These are phyloP conservation scores for Bucorvus abyssinicus DNA, from an alignment of 2,797 vertebrate species.

Conservation along the genomic window DNA sequence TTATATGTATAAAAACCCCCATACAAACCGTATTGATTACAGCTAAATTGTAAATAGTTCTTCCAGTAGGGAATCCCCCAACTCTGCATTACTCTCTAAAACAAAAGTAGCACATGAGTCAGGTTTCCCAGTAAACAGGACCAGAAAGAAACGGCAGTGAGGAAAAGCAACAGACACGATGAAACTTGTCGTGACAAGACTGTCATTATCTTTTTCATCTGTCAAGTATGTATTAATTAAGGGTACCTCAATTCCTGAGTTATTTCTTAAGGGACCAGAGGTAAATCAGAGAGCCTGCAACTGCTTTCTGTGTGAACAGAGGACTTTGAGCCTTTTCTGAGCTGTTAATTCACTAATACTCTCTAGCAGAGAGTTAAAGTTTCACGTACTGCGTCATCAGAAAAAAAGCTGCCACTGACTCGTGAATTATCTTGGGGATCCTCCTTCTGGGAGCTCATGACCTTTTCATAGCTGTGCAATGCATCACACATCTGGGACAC, in stretches of 20 bases:
- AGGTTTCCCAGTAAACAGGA: constrained; percentile 22
- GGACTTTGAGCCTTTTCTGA: not conserved
- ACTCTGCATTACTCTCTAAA: not conserved
- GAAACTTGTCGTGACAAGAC: not conserved
- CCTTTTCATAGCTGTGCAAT: not conserved
- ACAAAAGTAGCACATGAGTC: constrained; percentile 34
- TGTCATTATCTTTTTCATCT: not conserved
- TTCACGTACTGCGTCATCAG: not conserved
- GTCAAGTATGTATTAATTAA: not conserved
- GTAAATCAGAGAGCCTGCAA: not conserved
- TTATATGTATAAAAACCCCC: not conserved
- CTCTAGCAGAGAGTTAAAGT: not conserved
- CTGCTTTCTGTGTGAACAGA: not conserved
- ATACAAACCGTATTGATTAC: not conserved
- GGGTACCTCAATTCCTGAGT: not conserved
- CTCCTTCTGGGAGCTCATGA: not conserved
- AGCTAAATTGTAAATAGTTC: not conserved
- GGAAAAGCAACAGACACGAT: not conserved
- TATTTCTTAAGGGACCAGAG: not conserved
- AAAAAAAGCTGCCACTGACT: not conserved
- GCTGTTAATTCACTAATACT: not conserved
- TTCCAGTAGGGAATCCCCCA: constrained; percentile 30
- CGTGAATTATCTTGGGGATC: not conserved
- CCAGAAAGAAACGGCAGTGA: not conserved
- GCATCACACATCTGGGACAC: not conserved